These are phyloP conservation scores for Sisyra nigra DNA, from an alignment of 2,888 invertebrate genomes.

Conservation along the genomic window DNA sequence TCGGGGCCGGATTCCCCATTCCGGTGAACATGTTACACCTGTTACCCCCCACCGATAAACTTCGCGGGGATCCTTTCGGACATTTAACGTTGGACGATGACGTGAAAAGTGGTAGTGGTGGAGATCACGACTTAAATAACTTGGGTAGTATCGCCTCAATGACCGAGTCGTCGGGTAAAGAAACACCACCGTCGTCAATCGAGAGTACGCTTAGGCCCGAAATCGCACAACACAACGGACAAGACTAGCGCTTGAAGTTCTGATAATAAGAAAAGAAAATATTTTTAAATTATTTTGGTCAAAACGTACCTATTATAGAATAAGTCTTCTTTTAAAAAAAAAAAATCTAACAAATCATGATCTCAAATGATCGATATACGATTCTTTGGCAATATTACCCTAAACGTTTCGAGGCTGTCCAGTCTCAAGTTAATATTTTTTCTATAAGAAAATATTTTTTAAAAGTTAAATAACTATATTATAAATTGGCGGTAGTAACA, in stretches of 20 bases:
- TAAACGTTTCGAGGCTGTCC: not conserved
- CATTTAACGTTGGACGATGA: constrained; percentile 40
- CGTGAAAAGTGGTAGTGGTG: constrained; percentile 43
- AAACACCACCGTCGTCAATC: constrained; percentile 9
- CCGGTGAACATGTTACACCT: constrained; percentile 74
- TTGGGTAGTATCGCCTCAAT: constrained; percentile 11
- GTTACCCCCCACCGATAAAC: constrained; percentile 63
- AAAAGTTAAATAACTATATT: no score
- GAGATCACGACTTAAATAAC: constrained; percentile 12
- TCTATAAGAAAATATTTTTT: not conserved
- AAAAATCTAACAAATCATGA: constrained; percentile 3
- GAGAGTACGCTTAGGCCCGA: constrained; percentile 29
- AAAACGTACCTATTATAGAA: not conserved
- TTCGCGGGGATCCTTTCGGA: constrained; percentile 37
- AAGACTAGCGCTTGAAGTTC: constrained; percentile 38
- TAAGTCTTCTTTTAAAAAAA: not conserved
- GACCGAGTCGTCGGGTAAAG: constrained; percentile 11
- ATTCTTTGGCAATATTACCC: constrained; percentile 25
- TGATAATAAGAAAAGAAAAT: constrained; percentile 1
- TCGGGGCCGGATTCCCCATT: constrained; percentile 59
- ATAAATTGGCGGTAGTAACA: no score
- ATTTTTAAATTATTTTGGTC: not conserved
- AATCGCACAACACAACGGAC: constrained; percentile 61
- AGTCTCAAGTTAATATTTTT: not conserved
- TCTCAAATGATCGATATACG: constrained; percentile 6